phyloP scores from a whole-genome alignment of 2,113 vertebrate genomes.

The Psilopogon haemacephalus region DNA sequence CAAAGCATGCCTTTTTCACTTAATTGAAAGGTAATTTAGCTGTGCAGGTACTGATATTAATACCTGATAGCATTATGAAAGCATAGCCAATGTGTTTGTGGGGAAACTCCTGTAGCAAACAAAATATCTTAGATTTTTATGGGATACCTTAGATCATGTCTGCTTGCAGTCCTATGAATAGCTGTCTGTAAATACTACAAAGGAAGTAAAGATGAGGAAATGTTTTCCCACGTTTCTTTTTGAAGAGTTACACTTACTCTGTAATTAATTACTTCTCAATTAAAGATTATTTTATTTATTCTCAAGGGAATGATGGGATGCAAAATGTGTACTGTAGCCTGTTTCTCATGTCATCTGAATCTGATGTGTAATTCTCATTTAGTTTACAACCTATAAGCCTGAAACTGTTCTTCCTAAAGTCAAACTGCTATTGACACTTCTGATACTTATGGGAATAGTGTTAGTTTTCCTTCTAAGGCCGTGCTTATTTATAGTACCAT shows the following conservation, averaged over 20 bases:
- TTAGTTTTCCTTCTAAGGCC: background rate
- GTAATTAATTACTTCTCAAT: background rate
- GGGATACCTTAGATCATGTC: background rate
- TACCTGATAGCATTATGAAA: constrained; percentile 27
- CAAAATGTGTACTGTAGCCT: background rate
- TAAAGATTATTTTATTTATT: background rate
- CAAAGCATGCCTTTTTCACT: background rate
- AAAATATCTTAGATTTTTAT: background rate
- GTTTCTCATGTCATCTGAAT: background rate
- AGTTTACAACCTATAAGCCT: background rate
- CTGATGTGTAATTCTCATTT: background rate
- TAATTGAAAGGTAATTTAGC: background rate
- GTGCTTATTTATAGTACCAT: background rate
- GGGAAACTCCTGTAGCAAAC: background rate
- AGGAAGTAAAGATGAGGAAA: background rate
- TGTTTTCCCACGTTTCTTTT: background rate
- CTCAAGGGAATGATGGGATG: background rate
- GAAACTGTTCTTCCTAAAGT: background rate
- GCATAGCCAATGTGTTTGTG: constrained; percentile 29
- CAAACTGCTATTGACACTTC: background rate
- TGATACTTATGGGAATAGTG: background rate
- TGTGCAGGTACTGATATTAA: background rate
- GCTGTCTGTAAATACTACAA: background rate
- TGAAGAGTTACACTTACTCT: background rate
- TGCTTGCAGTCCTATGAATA: background rate